phyloP scores from a whole-genome alignment of 2,113 vertebrate species.

The Bujurquina vittata region DNA sequence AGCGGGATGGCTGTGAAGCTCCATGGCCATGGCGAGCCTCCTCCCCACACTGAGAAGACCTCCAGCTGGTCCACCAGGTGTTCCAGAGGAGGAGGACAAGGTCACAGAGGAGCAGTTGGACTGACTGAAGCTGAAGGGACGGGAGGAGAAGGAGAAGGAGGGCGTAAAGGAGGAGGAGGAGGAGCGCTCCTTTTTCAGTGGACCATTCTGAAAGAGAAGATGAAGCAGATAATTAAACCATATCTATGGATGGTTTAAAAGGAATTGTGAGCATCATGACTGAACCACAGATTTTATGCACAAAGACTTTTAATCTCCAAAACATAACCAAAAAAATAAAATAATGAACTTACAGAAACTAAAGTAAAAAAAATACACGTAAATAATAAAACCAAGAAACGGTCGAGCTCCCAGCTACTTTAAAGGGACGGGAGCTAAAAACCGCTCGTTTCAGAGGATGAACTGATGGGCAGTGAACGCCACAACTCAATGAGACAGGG shows the following conservation, averaged over 20 bases:
- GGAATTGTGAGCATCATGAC: background rate
- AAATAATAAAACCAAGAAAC: too few species aligned
- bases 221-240: background rate
- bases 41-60: constrained; percentile 71
- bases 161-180: constrained; percentile 55
- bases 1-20: constrained; percentile 52
- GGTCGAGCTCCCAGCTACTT: too few species aligned
- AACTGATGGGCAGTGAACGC: background rate
- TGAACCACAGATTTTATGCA: background rate
- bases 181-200: constrained; percentile 66
- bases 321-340: too few species aligned
- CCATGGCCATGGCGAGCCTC: constrained; percentile 72
- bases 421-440: background rate
- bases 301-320: background rate
- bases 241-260: background rate
- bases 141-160: constrained; percentile 69
- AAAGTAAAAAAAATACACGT: too few species aligned
- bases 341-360: too few species aligned
- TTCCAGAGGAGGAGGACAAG: constrained; percentile 13
- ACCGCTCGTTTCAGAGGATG: background rate
- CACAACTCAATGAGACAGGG: too few species aligned
- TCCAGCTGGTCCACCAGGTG: background rate
- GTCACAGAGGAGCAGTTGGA: constrained; percentile 14
- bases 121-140: constrained; percentile 62
- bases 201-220: constrained; percentile 57